Evolutionary conservation across 2,113 vertebrate species (phyloP).

Genomic region (Formicarius rufipectus): DNA sequence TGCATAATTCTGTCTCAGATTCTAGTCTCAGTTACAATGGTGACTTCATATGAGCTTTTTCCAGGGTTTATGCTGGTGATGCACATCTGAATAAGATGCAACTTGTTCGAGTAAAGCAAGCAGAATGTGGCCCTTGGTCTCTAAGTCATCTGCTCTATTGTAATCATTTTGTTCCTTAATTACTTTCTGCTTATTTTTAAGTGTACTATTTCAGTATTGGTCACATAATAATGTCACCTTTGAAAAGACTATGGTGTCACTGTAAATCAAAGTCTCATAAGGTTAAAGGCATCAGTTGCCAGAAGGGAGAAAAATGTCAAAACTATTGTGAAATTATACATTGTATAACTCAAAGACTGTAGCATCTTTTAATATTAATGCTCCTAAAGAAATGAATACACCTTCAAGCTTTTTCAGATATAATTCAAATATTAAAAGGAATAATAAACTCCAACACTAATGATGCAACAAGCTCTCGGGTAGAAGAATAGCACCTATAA

Average conservation of each 20-base stretch:
- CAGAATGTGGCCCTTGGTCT: not conserved
- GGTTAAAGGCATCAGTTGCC: not conserved
- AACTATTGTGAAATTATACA: slow-evolving; percentile 57
- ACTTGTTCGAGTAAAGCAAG: not conserved
- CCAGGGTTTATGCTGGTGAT: not conserved
- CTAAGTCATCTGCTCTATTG: not conserved
- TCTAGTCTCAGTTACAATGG: not conserved
- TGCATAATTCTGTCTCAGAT: slow-evolving; percentile 24
- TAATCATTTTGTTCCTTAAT: slow-evolving; percentile 22
- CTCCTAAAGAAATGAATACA: slow-evolving; percentile 32
- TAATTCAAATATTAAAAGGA: slow-evolving; percentile 60
- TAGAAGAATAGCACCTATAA: slow-evolving; percentile 4
- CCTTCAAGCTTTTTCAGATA: slow-evolving; percentile 23
- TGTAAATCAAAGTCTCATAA: slow-evolving; percentile 21
- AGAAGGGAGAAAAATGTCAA: not conserved
- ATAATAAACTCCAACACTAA: slow-evolving; percentile 33
- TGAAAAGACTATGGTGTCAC: slow-evolving; percentile 42
- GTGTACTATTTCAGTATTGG: not conserved
- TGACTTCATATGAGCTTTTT: slow-evolving; percentile 3
- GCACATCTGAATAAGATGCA: not conserved
- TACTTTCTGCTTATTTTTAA: slow-evolving; percentile 37
- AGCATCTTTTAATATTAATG: slow-evolving; percentile 40
- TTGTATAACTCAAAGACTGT: slow-evolving; percentile 17
- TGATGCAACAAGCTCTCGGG: slow-evolving; percentile 15
- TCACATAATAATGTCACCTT: slow-evolving; percentile 40